Evolutionary conservation across 1,140 invertebrate genomes (phyloP), one percentile per base, ranked within the genome.

Genomic region (Geopemphigus sp.): DNA sequence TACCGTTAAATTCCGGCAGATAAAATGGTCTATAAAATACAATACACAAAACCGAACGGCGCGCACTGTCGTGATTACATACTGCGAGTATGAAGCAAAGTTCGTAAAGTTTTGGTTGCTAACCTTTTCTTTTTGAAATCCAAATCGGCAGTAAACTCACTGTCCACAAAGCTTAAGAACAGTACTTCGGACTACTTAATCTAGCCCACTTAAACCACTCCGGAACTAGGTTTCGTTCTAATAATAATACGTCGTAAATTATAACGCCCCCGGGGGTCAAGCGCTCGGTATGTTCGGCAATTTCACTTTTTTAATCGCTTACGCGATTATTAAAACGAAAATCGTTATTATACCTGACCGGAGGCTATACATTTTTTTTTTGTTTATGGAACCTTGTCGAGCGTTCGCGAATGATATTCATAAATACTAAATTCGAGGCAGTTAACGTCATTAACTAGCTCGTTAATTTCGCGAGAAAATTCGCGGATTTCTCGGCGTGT

Each of bases 291-390:
- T 39, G 32, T 32, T 64, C 19, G n/a, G 29, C 19, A n/a, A 45
- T 66, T 66, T 66, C 63, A 66, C 63, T 66, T 66, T 66, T 32
- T 61, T 12, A n/a, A 39, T 8, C 5, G 26, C n/a, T 24, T 61
- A 2, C 6, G n/a, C 22, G 5, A 66, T 0, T 66, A 22, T 66
- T 22, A 66, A 45, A 45, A 66, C 0, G 4, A 45, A 66, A 66
- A 45, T 15, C 19, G 15, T 45, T 66, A 29, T 39, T 39, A 22
- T 59, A 59, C 22, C 11, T n/a, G 8, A 39, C 3, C 32, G 32
- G 32, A 39, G 32, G 8, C 8, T 39, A 39, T 45, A 12, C 47
- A 12, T 50, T 54, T 54, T 19, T 53, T 53, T 53, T 12, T 53
- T 14, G 2, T 53, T 53, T 53, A 53, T 53, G 1, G 50, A 54